A percentile compares a stretch with the other conserved stretches of the same genome.
Conservation (phyloP, 2,888 invertebrate genomes). For the Papilio protenor region DNA sequence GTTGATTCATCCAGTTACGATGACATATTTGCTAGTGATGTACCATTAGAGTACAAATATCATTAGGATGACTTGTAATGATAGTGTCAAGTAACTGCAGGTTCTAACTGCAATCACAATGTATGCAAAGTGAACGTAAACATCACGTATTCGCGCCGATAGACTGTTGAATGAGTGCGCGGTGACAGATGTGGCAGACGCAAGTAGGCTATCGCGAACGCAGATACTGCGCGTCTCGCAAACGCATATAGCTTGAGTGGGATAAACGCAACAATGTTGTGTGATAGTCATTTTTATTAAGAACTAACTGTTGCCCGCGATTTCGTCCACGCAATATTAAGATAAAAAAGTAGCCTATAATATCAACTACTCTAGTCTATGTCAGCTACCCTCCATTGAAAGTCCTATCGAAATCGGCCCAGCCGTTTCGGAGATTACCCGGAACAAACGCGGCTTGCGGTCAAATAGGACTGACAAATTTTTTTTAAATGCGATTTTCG, state of each 20-base stretch:
- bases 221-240: conserved; percentile 23
- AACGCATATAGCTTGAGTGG: background rate
- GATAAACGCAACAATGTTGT: conserved; percentile 22
- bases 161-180: conserved; percentile 36
- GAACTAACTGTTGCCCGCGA: no score
- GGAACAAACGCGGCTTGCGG: no score
- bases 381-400: no score
- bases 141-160: conserved; percentile 25
- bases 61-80: background rate
- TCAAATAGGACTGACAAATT: no score
- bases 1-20: background rate
- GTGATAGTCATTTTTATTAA: conserved; percentile 7
- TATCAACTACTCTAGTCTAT: no score
- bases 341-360: no score
- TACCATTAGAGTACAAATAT: background rate
- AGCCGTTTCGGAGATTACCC: no score
- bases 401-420: no score
- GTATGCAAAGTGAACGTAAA: conserved; percentile 21
- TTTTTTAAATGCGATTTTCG: no score
- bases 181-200: conserved; percentile 40
- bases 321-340: no score
- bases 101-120: background rate
- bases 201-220: conserved; percentile 45
- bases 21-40: background rate
- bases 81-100: background rate